phyloP scores from a whole-genome alignment of 2,113 vertebrate genomes.

The Actenoides lindsayi region DNA sequence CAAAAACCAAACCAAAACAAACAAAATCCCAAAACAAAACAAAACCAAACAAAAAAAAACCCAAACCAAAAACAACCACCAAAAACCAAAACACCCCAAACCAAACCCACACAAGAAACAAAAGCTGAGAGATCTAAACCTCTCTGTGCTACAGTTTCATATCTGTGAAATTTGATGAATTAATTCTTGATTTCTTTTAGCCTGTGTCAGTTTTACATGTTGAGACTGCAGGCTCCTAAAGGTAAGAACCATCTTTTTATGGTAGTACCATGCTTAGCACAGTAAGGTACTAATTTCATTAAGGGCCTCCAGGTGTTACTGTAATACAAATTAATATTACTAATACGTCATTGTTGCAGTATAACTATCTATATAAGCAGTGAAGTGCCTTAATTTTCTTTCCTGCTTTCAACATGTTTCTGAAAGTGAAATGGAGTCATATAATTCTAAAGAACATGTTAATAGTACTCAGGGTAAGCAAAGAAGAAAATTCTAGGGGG shows the following conservation, averaged over 20 bases:
- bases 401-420: background rate
- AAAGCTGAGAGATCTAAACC: background rate
- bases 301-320: background rate
- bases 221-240: background rate
- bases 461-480: slow-evolving; percentile 4
- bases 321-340: background rate
- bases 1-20: background rate
- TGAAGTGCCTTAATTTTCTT: background rate
- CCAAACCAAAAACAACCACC: too few species aligned
- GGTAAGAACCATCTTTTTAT: background rate
- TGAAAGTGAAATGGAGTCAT: slow-evolving; percentile 1
- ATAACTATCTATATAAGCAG: background rate
- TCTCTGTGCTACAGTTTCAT: background rate
- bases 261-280: background rate
- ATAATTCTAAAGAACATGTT: background rate
- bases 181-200: background rate
- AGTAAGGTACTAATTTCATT: background rate
- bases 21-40: background rate
- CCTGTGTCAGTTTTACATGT: background rate
- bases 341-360: background rate
- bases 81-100: background rate
- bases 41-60: background rate
- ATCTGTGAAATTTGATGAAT: background rate
- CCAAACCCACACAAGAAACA: too few species aligned
- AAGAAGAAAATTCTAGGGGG: background rate